A percentile compares a stretch with the other conserved stretches of the same genome.
These are phyloP conservation scores for Luperina nickerlii DNA, from an alignment of 2,888 invertebrate species.

Conservation along the genomic window DNA sequence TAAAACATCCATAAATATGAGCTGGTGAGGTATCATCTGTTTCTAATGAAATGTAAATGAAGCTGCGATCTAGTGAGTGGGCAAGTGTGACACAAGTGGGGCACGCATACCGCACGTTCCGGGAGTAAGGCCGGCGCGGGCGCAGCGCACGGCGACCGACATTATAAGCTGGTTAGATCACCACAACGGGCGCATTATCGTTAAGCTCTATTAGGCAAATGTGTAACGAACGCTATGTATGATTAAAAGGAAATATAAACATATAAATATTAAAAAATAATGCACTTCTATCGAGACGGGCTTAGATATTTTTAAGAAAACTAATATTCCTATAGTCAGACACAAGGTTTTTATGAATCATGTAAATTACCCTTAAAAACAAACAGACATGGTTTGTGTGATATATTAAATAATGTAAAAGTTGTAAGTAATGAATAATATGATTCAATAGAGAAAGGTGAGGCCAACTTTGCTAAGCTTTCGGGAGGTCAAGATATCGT, in stretches of 20 bases:
- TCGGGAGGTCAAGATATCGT: conserved; percentile 57
- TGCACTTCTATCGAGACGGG: not conserved
- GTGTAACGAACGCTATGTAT: conserved; percentile 48
- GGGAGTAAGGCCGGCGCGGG: conserved; percentile 51
- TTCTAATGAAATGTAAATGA: conserved; percentile 65
- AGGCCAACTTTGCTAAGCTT: conserved; percentile 48
- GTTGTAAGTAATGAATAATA: conserved; percentile 53
- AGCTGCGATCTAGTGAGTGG: conserved; percentile 61
- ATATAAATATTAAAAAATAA: conserved; percentile 24
- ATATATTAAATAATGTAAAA: conserved; percentile 37
- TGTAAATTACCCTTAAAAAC: conserved; percentile 3
- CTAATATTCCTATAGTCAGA: not conserved
- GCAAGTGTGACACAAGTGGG: conserved; percentile 67
- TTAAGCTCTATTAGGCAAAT: conserved; percentile 56
- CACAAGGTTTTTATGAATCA: not conserved
- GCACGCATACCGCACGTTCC: conserved; percentile 70
- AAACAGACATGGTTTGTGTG: not conserved
- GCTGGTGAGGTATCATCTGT: conserved; percentile 49
- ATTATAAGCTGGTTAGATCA: conserved; percentile 69
- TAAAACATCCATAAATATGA: conserved; percentile 4
- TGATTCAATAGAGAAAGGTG: conserved; percentile 73
- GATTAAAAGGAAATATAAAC: conserved; percentile 26
- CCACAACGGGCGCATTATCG: conserved; percentile 57
- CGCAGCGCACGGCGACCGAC: conserved; percentile 60
- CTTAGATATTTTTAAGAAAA: not conserved